Base-by-base conservation (phyloP, 92 coral and sea anemone species). In the Palythoa heliodiscus region DNA sequence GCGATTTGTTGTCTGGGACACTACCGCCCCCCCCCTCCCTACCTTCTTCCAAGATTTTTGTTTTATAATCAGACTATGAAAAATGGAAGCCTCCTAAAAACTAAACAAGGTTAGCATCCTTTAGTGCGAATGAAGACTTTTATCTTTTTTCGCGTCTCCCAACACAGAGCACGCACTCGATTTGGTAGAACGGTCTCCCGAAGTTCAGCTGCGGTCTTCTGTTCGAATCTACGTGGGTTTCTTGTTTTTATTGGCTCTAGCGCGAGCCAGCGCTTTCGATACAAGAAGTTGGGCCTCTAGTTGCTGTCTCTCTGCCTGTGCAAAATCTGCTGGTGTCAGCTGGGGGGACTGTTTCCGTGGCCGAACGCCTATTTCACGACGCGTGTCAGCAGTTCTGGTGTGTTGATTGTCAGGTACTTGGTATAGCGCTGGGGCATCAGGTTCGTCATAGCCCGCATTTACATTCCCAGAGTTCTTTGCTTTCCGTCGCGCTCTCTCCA, bases 271-370 rank as follows among this genome's bases (percentile, higher is more conserved):
- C 0, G 98, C 98, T 76, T 90, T 91, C 48, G 95, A 94, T 39
- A 94, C 98, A 58, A 94, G 90, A 69, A 94, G 83, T 47, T 94
- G 98, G 7, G 98, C 98, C 70, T 94, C 98, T 1, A 94, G 87
- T 60, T 94, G 95, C 7, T 93, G 91, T 61, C 90, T 91, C 71
- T 94, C 98, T 74, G 84, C 88, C 12, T 90, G 92, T 9, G 93
- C 92, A 23, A 92, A 68, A 53, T 92, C 90, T 37, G 64, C 90
- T 23, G 72, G 75, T 1, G 86, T 70, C 57, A 86, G 55, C 77
- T 82, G 71, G 63, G 40, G 47, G 52, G 90, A 73, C 47, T 85
- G 89, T 29, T 78, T 78, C 55, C 11, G 72, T 29, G 84, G 54
- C 22, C 25, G 48, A 70, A 6, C 23, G 8, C 73, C 22, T 43